Evolutionary conservation across 2,797 vertebrate genomes (phyloP), one percentile per base, ranked within the genome.

Genomic region (Brachymystax lenok): DNA sequence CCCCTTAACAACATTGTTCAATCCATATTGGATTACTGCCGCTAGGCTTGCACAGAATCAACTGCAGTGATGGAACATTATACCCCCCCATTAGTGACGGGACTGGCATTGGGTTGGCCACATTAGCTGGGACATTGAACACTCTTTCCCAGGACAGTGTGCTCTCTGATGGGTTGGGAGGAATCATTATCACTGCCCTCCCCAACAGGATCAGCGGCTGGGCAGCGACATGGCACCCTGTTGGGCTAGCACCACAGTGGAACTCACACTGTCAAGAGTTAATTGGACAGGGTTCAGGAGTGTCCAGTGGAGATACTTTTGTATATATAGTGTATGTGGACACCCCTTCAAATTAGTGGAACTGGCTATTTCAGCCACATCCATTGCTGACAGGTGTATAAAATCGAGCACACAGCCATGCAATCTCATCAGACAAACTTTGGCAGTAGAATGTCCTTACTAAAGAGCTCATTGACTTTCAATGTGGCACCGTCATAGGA

Each of bases 1-100:
- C 30, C 27, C 50, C 35, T 67, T 54, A 64, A 73, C 30, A 3
- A 50, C 83, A 78, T 83, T 28, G 76, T 79, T 76, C 74, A 79
- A 64, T 76, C 54, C 69, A 61, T 54, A 86, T 81, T 80, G 74
- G 82, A 83, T 87, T 85, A 87, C 54, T 83, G 73, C 80, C 19
- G 83, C 81, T 78, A 71, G 14, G 81, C 78, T 80, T 67, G 77
- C 28, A 78, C 40, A 30, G 71, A 85, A 86, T 74, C 78, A 30
- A 10, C 19, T 21, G 30, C 30, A 33, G 30, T 35, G 19, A 30
- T 72, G 79, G 77, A 75, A 78, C 76, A 67, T 69, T 73, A 80
- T 82, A 56, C 73, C 79, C 80, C 52, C 54, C 8, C 17, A 30
- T 67, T 27, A 67, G 64, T 1, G 5, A 19, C n/a, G 69, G 72